These are phyloP conservation scores for Aromia moschata DNA, from an alignment of 2,888 invertebrate genomes.

Conservation along the genomic window DNA sequence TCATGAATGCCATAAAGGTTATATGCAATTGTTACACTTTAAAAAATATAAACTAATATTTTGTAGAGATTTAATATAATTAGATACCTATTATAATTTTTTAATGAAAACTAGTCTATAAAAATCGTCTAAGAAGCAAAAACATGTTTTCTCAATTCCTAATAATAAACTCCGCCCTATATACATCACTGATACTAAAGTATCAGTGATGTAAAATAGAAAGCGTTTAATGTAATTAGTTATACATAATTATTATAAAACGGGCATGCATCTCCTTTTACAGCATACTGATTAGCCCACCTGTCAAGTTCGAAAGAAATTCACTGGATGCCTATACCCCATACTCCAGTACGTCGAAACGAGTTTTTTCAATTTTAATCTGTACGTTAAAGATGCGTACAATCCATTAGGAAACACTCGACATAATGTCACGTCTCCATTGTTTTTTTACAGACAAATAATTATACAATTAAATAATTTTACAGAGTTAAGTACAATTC, in stretches of 20 bases:
- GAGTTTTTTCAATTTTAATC: conserved; percentile 17
- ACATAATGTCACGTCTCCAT: conserved; percentile 25
- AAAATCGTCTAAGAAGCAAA: no score
- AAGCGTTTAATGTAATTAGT: no score
- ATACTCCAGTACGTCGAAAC: conserved; percentile 10
- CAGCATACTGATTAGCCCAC: not conserved
- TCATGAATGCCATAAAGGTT: no score
- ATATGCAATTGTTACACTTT: no score
- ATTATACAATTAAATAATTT: conserved; percentile 33
- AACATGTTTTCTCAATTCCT: no score
- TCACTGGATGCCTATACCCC: not conserved
- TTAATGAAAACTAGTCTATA: no score
- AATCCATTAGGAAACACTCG: conserved; percentile 10
- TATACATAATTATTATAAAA: not conserved
- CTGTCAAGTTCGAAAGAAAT: not conserved
- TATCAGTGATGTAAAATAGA: no score
- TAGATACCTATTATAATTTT: no score
- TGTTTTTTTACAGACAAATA: conserved; percentile 23
- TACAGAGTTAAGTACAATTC: conserved; percentile 24
- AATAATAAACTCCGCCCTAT: no score
- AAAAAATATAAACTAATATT: no score
- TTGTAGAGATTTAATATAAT: no score
- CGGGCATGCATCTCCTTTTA: not conserved
- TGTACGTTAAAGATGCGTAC: conserved; percentile 17
- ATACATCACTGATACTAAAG: no score